phyloP scores from a whole-genome alignment of 2,888 invertebrate genomes.

The Frankliniella intonsa region DNA sequence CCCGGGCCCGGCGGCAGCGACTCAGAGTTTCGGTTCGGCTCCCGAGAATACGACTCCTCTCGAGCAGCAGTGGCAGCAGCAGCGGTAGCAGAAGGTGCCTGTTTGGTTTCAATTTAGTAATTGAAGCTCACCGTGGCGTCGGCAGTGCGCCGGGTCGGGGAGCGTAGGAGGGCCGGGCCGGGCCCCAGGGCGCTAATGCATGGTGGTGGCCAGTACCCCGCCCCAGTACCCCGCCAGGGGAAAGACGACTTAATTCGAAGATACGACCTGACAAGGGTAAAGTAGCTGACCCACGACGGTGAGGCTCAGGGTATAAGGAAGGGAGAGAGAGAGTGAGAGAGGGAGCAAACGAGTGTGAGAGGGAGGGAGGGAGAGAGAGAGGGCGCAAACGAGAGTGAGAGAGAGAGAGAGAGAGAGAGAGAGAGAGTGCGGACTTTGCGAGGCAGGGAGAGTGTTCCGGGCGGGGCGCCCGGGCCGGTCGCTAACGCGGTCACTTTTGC shows the following conservation, averaged over 20 bases:
- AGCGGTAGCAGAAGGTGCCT: no score
- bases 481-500: no score
- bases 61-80: no score
- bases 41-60: no score
- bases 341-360: no score
- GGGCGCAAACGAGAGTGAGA: background rate
- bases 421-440: background rate
- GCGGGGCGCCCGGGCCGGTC: background rate
- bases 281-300: background rate
- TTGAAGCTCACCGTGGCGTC: background rate
- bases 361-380: no score
- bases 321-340: no score
- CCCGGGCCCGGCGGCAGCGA: no score
- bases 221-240: background rate
- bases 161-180: background rate
- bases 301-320: background rate
- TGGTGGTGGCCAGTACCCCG: no score
- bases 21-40: no score
- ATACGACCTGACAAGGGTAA: background rate
- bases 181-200: background rate
- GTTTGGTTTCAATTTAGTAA: background rate
- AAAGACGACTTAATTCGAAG: conserved; percentile 18
- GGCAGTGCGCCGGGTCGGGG: background rate
- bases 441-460: background rate
- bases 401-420: no score